These are phyloP conservation scores for Tenthredo scrophulariae DNA, from an alignment of 2,888 invertebrate species.

Conservation along the genomic window DNA sequence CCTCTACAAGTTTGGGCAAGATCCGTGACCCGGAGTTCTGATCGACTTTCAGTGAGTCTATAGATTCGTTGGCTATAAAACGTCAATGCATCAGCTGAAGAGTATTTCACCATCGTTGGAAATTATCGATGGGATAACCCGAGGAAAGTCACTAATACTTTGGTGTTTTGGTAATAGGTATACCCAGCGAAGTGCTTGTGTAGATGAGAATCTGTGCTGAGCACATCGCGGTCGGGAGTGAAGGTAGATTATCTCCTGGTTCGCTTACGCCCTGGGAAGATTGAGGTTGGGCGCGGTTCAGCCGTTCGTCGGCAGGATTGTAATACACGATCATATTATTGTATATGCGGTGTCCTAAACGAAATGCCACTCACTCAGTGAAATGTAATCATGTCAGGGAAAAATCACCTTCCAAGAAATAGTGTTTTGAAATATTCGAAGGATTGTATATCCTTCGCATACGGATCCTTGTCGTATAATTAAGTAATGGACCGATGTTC, in stretches of 20 bases:
- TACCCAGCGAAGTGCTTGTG: not conserved
- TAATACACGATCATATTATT: slow-evolving; percentile 9
- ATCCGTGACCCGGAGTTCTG: not conserved
- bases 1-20: not conserved
- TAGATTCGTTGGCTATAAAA: not conserved
- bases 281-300: slow-evolving; percentile 42
- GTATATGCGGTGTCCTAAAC: not conserved
- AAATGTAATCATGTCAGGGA: slow-evolving; percentile 4
- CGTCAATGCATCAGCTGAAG: not conserved
- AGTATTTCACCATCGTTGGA: not conserved
- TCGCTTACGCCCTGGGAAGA: slow-evolving; percentile 34
- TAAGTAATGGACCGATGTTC: too few species aligned
- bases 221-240: slow-evolving; percentile 26
- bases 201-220: slow-evolving; percentile 10
- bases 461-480: not conserved
- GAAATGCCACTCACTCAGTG: slow-evolving; percentile 10
- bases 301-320: slow-evolving; percentile 13
- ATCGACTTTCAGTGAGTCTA: not conserved
- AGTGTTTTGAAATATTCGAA: not conserved
- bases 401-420: not conserved
- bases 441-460: not conserved
- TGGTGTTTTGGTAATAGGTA: not conserved
- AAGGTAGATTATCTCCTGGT: slow-evolving; percentile 38
- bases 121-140: not conserved
- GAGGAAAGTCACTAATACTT: not conserved